phyloP scores from a whole-genome alignment of 1,140 invertebrate genomes.

The Druon quercuslanigerum region DNA sequence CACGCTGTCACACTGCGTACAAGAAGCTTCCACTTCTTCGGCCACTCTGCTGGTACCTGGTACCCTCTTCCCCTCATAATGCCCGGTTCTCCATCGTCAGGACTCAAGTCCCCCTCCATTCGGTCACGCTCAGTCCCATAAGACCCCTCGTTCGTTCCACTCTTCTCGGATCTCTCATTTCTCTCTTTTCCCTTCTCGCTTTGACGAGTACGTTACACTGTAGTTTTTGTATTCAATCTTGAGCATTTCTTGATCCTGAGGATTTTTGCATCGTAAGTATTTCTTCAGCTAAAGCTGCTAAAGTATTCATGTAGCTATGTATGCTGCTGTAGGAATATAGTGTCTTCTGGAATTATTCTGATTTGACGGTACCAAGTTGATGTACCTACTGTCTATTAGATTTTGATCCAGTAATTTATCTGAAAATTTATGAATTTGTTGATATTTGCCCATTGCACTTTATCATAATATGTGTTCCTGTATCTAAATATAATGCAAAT shows the following conservation, averaged over 20 bases:
- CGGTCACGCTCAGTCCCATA: conserved; percentile 33
- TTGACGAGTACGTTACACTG: conserved; percentile 35
- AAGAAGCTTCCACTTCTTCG: conserved; percentile 50
- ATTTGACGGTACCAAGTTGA: no score
- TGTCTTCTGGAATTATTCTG: no score
- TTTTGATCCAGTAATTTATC: no score
- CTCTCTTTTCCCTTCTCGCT: conserved; percentile 27
- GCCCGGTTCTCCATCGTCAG: conserved; percentile 35
- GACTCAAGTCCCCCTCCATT: conserved; percentile 35
- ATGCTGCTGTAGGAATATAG: no score
- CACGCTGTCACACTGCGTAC: conserved; percentile 57
- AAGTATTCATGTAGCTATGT: no score
- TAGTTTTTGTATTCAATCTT: conserved; percentile 37
- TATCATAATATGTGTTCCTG: no score
- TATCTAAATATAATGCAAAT: no score
- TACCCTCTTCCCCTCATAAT: conserved; percentile 34
- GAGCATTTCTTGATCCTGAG: neutral
- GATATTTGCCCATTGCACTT: no score
- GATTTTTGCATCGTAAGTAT: neutral
- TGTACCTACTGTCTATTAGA: no score
- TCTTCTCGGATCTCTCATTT: conserved; percentile 25
- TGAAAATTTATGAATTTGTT: no score
- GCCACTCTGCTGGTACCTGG: conserved; percentile 12
- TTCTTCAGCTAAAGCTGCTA: no score
- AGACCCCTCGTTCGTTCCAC: conserved; percentile 35